Conservation (phyloP, 2,113 vertebrate species). For the Poeciliopsis prolifica region DNA sequence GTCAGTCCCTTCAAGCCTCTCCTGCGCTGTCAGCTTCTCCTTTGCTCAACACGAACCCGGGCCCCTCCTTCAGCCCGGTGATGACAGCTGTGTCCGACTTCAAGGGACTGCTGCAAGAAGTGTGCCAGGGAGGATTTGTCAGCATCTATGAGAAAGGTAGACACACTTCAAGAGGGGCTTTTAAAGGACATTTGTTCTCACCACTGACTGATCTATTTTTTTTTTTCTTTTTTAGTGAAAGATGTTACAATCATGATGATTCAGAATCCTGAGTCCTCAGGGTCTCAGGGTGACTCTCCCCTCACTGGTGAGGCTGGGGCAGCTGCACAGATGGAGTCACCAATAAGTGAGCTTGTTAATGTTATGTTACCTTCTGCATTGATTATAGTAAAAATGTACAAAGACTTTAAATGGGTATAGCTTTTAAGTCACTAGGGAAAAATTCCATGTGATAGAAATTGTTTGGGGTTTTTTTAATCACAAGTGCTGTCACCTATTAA, state of each 20-base stretch:
- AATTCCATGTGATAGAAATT: too few relatives aligned
- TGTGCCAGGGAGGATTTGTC: slow-evolving; percentile 75
- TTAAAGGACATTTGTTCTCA: not conserved
- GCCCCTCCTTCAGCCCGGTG: slow-evolving; percentile 55
- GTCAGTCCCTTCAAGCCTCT: slow-evolving; percentile 59
- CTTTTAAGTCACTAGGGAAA: too few relatives aligned
- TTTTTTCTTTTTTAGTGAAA: slow-evolving; percentile 57
- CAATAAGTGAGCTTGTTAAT: slow-evolving; percentile 30
- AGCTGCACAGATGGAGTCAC: slow-evolving; percentile 29
- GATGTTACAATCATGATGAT: slow-evolving; percentile 64
- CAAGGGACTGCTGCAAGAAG: slow-evolving; percentile 75
- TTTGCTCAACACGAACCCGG: slow-evolving; percentile 47
- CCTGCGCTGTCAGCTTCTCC: slow-evolving; percentile 55
- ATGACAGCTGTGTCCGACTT: slow-evolving; percentile 73
- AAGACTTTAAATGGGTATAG: too few relatives aligned
- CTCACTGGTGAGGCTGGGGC: not conserved
- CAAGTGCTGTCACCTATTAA: too few relatives aligned
- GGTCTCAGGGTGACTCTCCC: slow-evolving; percentile 4
- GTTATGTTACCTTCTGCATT: too few relatives aligned
- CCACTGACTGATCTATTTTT: not conserved
- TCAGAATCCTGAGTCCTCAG: slow-evolving; percentile 15
- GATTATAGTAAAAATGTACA: too few relatives aligned
- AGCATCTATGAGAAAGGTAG: slow-evolving; percentile 79
- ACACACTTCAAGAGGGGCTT: not conserved
- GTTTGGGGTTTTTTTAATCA: too few relatives aligned